These are phyloP conservation scores for Trogon surrucura DNA, from an alignment of 2,113 vertebrate genomes.

Conservation along the genomic window DNA sequence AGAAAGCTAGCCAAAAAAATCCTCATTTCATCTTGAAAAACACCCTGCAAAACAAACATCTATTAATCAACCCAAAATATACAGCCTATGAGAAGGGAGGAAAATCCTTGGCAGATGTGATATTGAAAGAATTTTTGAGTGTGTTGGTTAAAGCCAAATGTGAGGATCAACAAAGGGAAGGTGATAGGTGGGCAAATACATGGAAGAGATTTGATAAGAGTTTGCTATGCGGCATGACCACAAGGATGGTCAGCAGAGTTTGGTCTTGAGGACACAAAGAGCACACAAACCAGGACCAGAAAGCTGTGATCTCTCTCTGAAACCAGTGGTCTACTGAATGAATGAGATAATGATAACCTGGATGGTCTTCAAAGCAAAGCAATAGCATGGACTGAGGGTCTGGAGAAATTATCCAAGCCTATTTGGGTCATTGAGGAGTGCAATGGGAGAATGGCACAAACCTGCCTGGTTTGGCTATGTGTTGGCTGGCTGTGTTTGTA, in stretches of 20 bases:
- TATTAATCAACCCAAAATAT: background rate
- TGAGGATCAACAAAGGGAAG: background rate
- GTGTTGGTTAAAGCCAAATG: background rate
- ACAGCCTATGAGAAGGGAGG: background rate
- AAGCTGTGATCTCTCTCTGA: background rate
- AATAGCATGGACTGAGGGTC: background rate
- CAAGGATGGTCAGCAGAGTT: background rate
- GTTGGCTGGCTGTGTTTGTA: background rate
- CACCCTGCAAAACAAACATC: background rate
- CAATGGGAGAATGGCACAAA: background rate
- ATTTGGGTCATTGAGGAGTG: background rate
- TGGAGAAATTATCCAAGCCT: background rate
- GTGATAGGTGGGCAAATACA: background rate
- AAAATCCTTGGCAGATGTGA: background rate
- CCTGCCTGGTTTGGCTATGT: background rate
- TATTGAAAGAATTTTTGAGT: background rate
- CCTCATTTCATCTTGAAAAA: background rate
- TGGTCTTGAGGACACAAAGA: background rate
- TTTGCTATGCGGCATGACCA: background rate
- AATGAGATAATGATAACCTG: background rate
- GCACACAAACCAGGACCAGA: background rate
- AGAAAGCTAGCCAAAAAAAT: conserved; percentile 10
- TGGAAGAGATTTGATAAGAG: background rate
- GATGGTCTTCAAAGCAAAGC: background rate
- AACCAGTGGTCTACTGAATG: background rate